Conservation (phyloP, 2,113 vertebrate species). For the Vulpes vulpes region DNA sequence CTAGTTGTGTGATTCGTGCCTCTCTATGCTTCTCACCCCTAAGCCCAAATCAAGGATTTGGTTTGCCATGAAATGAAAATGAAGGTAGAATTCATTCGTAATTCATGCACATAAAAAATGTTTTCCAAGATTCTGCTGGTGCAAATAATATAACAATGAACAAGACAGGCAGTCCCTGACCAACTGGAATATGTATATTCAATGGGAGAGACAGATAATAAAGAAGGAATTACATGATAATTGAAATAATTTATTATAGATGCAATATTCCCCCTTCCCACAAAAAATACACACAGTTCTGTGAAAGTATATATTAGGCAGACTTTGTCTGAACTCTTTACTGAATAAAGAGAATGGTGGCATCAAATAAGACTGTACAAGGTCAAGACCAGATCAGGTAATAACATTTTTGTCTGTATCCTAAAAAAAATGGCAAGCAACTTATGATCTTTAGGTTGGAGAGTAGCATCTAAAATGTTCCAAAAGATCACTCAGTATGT, state of each 20-base stretch:
- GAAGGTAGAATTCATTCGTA: slow-evolving; percentile 28
- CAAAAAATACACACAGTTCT: neutral
- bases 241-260: neutral
- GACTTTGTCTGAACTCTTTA: neutral
- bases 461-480: neutral
- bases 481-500: neutral
- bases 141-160: neutral
- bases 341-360: neutral
- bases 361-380: neutral
- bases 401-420: neutral
- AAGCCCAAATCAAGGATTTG: slow-evolving; percentile 50
- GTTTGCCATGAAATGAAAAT: slow-evolving; percentile 47
- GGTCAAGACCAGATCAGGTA: neutral
- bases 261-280: neutral
- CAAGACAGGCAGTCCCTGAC: neutral
- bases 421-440: neutral
- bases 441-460: neutral
- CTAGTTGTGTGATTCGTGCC: neutral
- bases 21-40: neutral
- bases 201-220: neutral
- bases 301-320: neutral
- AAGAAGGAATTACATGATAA: neutral
- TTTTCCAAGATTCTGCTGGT: neutral
- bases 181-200: neutral
- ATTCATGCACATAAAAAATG: neutral